phyloP scores from a whole-genome alignment of 2,797 vertebrate species.

The Setipinna tenuifilis region DNA sequence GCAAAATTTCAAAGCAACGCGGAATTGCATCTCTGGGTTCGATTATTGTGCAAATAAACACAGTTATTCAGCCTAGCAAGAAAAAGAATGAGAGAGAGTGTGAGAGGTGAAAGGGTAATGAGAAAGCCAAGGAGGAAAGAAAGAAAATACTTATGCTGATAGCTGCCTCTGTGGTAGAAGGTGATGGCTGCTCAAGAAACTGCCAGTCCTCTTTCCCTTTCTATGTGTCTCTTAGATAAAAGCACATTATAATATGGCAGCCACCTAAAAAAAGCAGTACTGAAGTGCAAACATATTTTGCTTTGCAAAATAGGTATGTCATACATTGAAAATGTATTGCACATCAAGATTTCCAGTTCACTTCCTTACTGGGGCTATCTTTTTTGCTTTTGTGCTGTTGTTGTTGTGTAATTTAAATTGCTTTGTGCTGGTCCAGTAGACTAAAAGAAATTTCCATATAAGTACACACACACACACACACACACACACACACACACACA shows the following conservation, averaged over 20 bases:
- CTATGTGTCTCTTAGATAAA: neutral
- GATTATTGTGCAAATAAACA: neutral
- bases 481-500: neutral
- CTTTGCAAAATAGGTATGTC: neutral
- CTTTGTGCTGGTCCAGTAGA: neutral
- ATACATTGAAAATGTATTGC: neutral
- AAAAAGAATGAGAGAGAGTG: neutral
- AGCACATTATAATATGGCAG: neutral
- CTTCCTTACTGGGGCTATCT: neutral
- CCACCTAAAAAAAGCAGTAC: neutral
- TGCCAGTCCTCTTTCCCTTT: neutral
- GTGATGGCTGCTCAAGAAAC: neutral
- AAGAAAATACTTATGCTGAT: conserved; percentile 49
- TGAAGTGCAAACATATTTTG: neutral
- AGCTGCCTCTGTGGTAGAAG: neutral
- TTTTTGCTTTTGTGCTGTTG: neutral
- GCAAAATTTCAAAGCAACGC: neutral
- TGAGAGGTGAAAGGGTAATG: conserved; percentile 25
- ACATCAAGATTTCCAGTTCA: neutral
- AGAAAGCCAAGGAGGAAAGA: neutral
- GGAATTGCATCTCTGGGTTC: neutral
- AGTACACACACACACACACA: neutral
- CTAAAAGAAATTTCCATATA: neutral
- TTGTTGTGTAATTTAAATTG: neutral
- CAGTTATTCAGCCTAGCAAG: neutral